These are phyloP conservation scores for Microcebus lehilahytsara DNA, from an alignment of 2,113 vertebrate genomes.

Conservation along the genomic window DNA sequence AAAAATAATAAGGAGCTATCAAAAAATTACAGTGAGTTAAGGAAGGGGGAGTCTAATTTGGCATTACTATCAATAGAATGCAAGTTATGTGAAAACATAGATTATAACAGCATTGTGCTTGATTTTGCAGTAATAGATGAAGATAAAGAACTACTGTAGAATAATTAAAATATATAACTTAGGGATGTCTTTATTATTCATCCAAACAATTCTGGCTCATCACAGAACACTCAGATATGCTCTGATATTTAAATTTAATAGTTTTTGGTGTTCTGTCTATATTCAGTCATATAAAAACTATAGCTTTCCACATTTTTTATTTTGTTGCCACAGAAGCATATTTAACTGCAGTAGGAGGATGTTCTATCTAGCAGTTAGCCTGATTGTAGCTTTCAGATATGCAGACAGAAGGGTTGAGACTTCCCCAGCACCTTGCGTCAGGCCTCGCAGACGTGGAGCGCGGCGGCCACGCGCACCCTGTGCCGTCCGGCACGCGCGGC, in stretches of 20 bases:
- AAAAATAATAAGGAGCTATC: neutral
- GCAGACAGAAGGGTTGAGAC: neutral
- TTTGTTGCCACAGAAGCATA: neutral
- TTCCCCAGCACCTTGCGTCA: neutral
- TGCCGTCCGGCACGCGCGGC: fast-evolving
- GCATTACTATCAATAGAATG: neutral
- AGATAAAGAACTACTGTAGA: neutral
- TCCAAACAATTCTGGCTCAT: neutral
- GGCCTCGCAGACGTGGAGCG: neutral
- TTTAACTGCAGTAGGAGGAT: neutral
- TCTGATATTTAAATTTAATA: neutral
- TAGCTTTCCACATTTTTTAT: neutral
- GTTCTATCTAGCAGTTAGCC: neutral
- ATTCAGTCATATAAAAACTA: neutral
- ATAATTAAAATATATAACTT: neutral
- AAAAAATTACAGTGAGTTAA: neutral
- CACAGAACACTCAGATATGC: neutral
- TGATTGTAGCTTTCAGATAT: neutral
- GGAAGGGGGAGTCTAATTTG: neutral
- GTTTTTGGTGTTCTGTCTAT: neutral
- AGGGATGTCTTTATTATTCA: neutral
- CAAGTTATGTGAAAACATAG: neutral
- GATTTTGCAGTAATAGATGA: neutral
- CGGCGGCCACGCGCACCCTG: fast-evolving
- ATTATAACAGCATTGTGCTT: neutral